These are phyloP conservation scores for Sterrhoptilus dennistouni DNA, from an alignment of 2,113 vertebrate species.

Conservation along the genomic window DNA sequence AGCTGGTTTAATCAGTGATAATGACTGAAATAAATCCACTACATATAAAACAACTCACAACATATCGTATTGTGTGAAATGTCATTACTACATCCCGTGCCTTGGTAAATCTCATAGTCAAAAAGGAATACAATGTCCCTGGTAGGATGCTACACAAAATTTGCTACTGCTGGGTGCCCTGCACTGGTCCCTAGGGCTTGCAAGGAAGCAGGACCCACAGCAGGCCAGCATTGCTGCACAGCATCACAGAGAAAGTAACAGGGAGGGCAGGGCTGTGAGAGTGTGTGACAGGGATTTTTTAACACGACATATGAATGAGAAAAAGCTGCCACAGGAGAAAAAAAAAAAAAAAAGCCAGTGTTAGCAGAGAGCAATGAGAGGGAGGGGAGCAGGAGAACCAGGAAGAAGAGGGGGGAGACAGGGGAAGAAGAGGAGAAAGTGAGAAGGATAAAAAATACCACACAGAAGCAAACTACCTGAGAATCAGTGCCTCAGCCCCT, in stretches of 20 bases:
- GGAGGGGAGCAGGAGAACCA: background rate
- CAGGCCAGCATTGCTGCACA: background rate
- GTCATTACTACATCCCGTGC: background rate
- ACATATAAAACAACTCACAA: slow-evolving; percentile 49
- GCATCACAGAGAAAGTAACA: background rate
- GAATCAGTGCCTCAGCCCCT: slow-evolving; percentile 38
- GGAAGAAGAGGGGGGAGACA: no score
- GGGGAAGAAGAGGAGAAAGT: background rate
- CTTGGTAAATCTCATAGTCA: slow-evolving; percentile 31
- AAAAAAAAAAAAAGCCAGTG: background rate
- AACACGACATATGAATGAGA: background rate
- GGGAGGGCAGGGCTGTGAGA: background rate
- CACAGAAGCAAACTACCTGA: slow-evolving; percentile 31
- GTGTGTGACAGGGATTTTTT: background rate
- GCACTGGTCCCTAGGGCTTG: background rate
- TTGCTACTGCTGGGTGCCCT: background rate
- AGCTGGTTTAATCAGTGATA: slow-evolving; percentile 79
- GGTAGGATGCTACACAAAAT: background rate
- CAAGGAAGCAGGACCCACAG: background rate
- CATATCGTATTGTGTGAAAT: slow-evolving; percentile 61
- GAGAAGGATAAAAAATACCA: slow-evolving; percentile 44
- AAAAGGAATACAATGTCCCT: background rate
- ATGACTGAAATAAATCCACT: slow-evolving; percentile 76
- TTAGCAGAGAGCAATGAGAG: background rate
- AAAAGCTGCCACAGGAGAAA: background rate